Evolutionary conservation across 2,797 vertebrate species (phyloP).

Genomic region (Intellagama lesueurii): DNA sequence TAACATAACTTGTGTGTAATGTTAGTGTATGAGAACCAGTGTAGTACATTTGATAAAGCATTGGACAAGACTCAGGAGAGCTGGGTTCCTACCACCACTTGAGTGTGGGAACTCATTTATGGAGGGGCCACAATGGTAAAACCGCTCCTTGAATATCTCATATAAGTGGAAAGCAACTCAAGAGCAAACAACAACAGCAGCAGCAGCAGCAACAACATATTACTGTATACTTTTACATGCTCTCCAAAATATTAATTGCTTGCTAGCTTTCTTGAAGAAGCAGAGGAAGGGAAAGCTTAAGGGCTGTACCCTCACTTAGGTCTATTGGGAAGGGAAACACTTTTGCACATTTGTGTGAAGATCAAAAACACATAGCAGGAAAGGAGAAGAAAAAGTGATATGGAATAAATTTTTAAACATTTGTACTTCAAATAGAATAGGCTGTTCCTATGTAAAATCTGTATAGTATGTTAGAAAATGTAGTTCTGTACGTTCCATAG

Average conservation of each 20-base stretch:
- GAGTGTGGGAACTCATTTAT: no score
- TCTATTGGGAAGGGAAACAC: background rate
- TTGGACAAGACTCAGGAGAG: no score
- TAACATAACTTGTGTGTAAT: background rate
- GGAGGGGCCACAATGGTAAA: no score
- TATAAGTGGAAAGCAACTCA: no score
- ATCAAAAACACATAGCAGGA: background rate
- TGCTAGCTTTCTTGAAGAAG: background rate
- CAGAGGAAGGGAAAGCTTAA: background rate
- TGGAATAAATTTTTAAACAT: background rate
- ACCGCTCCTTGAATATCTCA: no score
- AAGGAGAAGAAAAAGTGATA: background rate
- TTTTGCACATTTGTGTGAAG: background rate
- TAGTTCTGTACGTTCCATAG: background rate
- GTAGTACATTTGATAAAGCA: no score
- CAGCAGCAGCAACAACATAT: no score
- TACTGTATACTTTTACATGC: constrained; percentile 50
- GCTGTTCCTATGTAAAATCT: background rate
- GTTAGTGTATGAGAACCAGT: background rate
- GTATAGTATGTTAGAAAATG: background rate
- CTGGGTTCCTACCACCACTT: no score
- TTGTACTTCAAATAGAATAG: background rate
- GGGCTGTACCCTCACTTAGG: background rate
- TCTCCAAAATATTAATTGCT: constrained; percentile 51
- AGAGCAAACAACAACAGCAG: no score